phyloP scores from a whole-genome alignment of 1,140 invertebrate genomes.

The Drosophila sp. region DNA sequence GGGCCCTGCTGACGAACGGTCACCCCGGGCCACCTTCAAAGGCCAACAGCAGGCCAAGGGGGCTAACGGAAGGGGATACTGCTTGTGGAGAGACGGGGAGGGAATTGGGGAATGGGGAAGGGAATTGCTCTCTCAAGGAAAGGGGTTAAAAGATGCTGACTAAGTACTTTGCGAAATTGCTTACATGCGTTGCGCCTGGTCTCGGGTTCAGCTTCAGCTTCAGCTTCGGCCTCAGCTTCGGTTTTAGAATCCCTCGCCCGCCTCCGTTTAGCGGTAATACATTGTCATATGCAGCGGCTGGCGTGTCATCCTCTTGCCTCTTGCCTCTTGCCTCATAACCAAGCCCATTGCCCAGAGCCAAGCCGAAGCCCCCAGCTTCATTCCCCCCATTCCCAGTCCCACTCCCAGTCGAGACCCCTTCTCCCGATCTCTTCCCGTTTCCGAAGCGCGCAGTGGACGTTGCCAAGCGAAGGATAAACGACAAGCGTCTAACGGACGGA shows the following conservation, averaged over 20 bases:
- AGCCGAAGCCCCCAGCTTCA: background rate
- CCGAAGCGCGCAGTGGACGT: conserved; percentile 39
- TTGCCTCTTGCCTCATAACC: conserved; percentile 35
- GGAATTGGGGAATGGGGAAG: background rate
- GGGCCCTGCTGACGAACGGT: conserved; percentile 62
- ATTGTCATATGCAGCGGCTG: conserved; percentile 66
- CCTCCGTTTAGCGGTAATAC: conserved; percentile 67
- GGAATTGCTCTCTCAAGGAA: conserved; percentile 5
- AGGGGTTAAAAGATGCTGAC: conserved; percentile 78
- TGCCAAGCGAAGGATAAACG: conserved; percentile 38
- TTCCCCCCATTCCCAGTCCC: background rate
- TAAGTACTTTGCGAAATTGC: conserved; percentile 82
- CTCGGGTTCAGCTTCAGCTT: conserved; percentile 14
- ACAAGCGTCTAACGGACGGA: conserved; percentile 33
- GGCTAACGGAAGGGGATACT: no score
- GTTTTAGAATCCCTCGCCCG: conserved; percentile 29
- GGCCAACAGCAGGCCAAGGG: conserved; percentile 3
- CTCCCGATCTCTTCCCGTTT: no score
- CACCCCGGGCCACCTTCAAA: conserved; percentile 56
- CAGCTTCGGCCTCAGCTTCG: background rate
- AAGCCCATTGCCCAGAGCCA: background rate
- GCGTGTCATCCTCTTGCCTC: conserved; percentile 41
- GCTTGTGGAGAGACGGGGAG: no score
- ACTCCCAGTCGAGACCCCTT: no score
- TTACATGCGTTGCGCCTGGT: conserved; percentile 70